Base-by-base conservation (phyloP, 2,888 invertebrate species). In the Cheilosia vernalis region DNA sequence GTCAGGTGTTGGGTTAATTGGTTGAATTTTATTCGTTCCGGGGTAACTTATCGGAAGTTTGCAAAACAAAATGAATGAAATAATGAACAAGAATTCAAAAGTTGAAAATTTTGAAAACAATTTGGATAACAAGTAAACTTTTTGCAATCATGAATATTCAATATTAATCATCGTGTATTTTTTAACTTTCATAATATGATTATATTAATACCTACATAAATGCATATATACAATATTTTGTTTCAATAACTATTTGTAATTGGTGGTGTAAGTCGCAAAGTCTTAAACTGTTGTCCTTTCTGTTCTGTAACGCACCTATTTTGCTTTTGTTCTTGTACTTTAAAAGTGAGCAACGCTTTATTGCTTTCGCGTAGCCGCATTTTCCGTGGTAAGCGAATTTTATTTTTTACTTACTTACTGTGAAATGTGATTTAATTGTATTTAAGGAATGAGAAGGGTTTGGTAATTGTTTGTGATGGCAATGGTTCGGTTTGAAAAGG, bases 1-100 rank as follows among this genome's bases (percentile, higher is more conserved):
- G 90, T 90, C 89, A 90, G 92, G 92, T 92, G 92, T 91, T 92
- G 92, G 92, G 88, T 70, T 86, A 77, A 72, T 72, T 81, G 64
- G 70, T 60, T 76, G 55, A 44, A 63, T 73, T 83, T 56, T 37
- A 56, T 83, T 73, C 74, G 53, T 70, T 64, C 47, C 47, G 47
- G 73, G 84, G 61, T 73, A 63, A 27, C 27, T 72, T 27, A 30
- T 63, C 53, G 51, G 80, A 42, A 79, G 64, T 15, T 63, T 73
- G 40, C 27, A 27, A 64, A 79, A 66, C 27, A 33, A 58, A 69
- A 42, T 24, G 27, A 24, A 15, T 33, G 24, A 9, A 70, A 74
- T 4, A 21, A 60, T 24, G 19, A n/a, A 74, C 63, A 58, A 30
- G 42, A 56, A 58, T 21, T 27, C 53, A 17, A 67, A 64, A 66